Percentiles rank a stretch among this genome's conserved stretches.
These are phyloP conservation scores for Epinephelus cyanopodus DNA, from an alignment of 2,113 vertebrate genomes.

Conservation along the genomic window DNA sequence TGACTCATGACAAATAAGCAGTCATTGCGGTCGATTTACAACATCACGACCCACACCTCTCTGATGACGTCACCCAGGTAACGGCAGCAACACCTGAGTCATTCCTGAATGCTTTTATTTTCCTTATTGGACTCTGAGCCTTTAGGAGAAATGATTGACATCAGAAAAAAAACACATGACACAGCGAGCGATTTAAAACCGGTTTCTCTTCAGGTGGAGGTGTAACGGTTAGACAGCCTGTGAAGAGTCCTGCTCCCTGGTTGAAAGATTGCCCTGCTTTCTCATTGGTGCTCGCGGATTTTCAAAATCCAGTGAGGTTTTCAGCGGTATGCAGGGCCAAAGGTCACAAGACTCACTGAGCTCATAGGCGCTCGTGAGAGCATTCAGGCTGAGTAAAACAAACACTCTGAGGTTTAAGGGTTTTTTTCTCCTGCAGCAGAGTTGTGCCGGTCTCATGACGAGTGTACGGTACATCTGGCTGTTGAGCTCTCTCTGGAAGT, in stretches of 20 bases:
- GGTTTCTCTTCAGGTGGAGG: constrained; percentile 3
- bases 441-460: constrained; percentile 20
- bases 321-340: constrained; percentile 7
- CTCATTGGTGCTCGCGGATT: constrained; percentile 41
- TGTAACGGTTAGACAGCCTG: neutral
- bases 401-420: constrained; percentile 12
- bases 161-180: neutral
- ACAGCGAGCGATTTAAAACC: constrained; percentile 33
- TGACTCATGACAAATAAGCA: constrained; percentile 5
- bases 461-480: constrained; percentile 3
- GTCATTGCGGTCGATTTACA: neutral
- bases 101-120: neutral
- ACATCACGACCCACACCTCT: constrained; percentile 18
- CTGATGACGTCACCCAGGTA: constrained; percentile 34
- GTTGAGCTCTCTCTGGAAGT: neutral
- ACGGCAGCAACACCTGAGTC: constrained; percentile 41
- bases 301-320: neutral
- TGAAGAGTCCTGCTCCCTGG: constrained; percentile 1
- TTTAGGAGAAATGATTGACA: neutral
- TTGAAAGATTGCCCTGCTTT: neutral
- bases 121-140: neutral
- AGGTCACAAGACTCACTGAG: constrained; percentile 30
- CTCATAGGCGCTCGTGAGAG: constrained; percentile 35
- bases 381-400: constrained; percentile 29
- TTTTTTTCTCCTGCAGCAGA: neutral